Evolutionary conservation across 2,113 vertebrate genomes (phyloP).

Genomic region (Sminthopsis crassicaudata): DNA sequence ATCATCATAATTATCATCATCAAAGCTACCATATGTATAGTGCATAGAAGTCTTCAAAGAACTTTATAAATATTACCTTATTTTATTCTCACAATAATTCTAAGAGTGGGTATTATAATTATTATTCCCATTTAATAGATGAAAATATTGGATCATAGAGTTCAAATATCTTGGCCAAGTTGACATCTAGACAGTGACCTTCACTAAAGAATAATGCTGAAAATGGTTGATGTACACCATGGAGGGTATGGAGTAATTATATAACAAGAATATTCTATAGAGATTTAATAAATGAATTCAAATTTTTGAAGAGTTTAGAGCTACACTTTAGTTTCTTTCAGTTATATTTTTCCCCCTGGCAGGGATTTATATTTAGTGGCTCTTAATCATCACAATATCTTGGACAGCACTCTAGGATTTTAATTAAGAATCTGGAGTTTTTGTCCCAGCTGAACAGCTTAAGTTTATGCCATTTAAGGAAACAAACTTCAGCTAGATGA

Average conservation of each 20-base stretch:
- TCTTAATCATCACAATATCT: constrained; percentile 38
- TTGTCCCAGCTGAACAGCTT: neutral
- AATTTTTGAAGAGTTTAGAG: constrained; percentile 37
- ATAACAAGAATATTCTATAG: neutral
- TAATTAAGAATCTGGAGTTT: constrained; percentile 56
- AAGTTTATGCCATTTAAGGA: constrained; percentile 6
- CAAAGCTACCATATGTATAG: too few relatives aligned
- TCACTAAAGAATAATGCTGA: neutral
- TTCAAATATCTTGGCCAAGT: neutral
- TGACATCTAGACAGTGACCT: neutral
- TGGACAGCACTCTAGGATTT: constrained; percentile 37
- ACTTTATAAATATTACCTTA: too few relatives aligned
- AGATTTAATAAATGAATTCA: constrained; percentile 16
- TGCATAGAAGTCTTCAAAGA: too few relatives aligned
- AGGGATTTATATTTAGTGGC: constrained; percentile 51
- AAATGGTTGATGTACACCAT: neutral
- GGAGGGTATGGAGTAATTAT: neutral
- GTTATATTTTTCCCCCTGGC: constrained; percentile 10
- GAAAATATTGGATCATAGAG: too few relatives aligned
- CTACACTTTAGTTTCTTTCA: neutral
- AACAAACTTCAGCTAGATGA: neutral
- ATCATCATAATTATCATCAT: too few relatives aligned
- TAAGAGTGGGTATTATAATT: too few relatives aligned
- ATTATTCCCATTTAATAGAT: too few relatives aligned
- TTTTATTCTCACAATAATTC: too few relatives aligned